Conservation (phyloP, 2,113 vertebrate species). For the Scartelaos histophorus region DNA sequence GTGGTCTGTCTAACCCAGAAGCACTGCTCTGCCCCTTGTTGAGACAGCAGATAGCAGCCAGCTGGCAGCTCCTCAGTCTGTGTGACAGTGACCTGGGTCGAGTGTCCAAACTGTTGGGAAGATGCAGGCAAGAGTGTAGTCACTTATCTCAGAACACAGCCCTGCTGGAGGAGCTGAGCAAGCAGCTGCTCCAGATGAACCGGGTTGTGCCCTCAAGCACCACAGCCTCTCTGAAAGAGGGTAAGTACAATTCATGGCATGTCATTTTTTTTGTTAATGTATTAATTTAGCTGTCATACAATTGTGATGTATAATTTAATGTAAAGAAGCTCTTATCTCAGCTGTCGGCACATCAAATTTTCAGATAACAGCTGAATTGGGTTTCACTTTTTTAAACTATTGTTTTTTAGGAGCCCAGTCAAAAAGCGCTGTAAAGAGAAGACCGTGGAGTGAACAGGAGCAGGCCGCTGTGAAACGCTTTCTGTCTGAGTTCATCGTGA, state of each 20-base stretch:
- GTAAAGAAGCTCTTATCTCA: not conserved
- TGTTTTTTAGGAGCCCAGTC: slow-evolving; percentile 40
- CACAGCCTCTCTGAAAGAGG: slow-evolving; percentile 30
- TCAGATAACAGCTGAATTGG: not conserved
- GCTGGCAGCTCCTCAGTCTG: slow-evolving; percentile 72
- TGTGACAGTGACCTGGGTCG: slow-evolving; percentile 51
- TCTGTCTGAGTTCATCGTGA: slow-evolving; percentile 58
- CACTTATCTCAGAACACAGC: slow-evolving; percentile 46
- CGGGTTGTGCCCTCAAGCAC: slow-evolving; percentile 29
- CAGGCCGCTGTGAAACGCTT: slow-evolving; percentile 68
- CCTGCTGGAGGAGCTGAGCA: slow-evolving; percentile 63
- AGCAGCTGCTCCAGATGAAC: slow-evolving; percentile 62
- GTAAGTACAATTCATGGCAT: slow-evolving; percentile 27
- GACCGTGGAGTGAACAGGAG: slow-evolving; percentile 66
- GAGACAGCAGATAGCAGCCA: slow-evolving; percentile 67
- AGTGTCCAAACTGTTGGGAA: slow-evolving; percentile 54
- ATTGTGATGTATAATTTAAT: not conserved
- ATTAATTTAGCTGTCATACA: not conserved
- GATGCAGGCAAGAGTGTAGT: slow-evolving; percentile 50
- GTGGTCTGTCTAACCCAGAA: slow-evolving; percentile 67
- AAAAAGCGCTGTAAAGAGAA: slow-evolving; percentile 57
- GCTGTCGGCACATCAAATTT: not conserved
- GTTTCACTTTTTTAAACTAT: not conserved
- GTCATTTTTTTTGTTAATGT: not conserved
- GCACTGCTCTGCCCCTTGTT: slow-evolving; percentile 61